Percentiles rank a stretch among this genome's conserved stretches.
phyloP scores from a whole-genome alignment of 2,797 vertebrate species.

The Microctenopoma steveboyesi region DNA sequence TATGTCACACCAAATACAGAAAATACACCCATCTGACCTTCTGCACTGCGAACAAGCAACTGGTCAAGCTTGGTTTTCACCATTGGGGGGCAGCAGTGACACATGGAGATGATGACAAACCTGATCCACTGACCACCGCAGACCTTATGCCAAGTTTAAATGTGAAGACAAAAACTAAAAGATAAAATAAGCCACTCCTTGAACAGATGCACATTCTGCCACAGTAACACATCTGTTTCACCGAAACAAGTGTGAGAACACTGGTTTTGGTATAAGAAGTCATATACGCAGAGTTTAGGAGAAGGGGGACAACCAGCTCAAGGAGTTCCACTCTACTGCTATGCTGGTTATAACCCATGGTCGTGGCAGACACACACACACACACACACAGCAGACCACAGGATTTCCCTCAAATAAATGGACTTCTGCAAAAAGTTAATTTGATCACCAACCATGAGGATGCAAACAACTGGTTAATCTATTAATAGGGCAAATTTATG shows the following conservation, averaged over 20 bases:
- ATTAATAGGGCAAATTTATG: constrained; percentile 31
- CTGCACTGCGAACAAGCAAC: neutral
- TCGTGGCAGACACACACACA: constrained; percentile 12
- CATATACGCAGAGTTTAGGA: constrained; percentile 15
- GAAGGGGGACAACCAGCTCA: constrained; percentile 42
- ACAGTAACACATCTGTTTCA: constrained; percentile 6
- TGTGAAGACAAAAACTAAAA: neutral
- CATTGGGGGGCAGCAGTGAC: constrained; percentile 74
- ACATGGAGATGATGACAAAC: constrained; percentile 18
- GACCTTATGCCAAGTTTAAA: constrained; percentile 28
- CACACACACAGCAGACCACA: constrained; percentile 20
- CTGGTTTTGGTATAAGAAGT: constrained; percentile 18
- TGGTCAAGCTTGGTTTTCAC: constrained; percentile 43
- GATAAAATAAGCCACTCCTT: neutral
- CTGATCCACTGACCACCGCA: constrained; percentile 41
- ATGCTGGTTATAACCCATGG: constrained; percentile 12
- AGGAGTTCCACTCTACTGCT: constrained; percentile 30
- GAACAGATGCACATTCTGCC: constrained; percentile 1
- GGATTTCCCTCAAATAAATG: constrained; percentile 52
- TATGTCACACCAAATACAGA: neutral
- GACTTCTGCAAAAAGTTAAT: constrained; percentile 53
- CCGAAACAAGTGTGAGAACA: constrained; percentile 39
- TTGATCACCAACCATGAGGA: constrained; percentile 8
- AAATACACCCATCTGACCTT: neutral
- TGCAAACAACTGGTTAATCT: constrained; percentile 25